These are phyloP conservation scores for Todiramphus chloris DNA, from an alignment of 2,113 vertebrate species.

Conservation along the genomic window DNA sequence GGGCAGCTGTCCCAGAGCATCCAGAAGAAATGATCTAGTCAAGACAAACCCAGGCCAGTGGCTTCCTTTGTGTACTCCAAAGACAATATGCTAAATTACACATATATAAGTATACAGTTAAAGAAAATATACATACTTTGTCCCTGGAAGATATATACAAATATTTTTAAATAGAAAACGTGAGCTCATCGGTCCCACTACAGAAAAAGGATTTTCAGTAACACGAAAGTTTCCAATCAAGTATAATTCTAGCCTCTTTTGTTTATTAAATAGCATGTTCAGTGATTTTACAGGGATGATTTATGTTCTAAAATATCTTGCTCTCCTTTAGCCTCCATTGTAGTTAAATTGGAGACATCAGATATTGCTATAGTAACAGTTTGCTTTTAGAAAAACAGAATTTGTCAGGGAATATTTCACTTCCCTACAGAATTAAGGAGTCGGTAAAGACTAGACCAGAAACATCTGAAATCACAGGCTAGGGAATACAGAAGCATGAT, in stretches of 20 bases:
- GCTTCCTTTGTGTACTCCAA: background rate
- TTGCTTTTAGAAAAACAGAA: constrained; percentile 49
- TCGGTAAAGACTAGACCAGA: constrained; percentile 5
- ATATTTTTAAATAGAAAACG: background rate
- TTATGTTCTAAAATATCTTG: constrained; percentile 4
- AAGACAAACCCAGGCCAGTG: background rate
- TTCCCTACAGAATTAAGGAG: constrained; percentile 40
- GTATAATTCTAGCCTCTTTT: background rate
- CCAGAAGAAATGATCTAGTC: background rate
- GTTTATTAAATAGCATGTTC: background rate
- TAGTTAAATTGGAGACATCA: constrained; percentile 5
- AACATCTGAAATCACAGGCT: constrained; percentile 29
- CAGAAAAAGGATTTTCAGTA: background rate
- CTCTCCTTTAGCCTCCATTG: background rate
- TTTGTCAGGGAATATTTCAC: background rate
- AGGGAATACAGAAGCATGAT: constrained; percentile 18
- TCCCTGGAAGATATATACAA: background rate
- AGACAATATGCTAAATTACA: background rate
- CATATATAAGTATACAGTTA: background rate
- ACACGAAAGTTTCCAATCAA: background rate
- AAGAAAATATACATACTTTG: background rate
- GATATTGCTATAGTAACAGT: constrained; percentile 39
- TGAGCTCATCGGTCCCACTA: background rate
- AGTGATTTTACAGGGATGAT: background rate
- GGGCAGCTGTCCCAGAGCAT: background rate